Percentiles rank a stretch among this genome's conserved stretches.
phyloP scores from a whole-genome alignment of 2,888 invertebrate species.

The Chymomyza caudatula region DNA sequence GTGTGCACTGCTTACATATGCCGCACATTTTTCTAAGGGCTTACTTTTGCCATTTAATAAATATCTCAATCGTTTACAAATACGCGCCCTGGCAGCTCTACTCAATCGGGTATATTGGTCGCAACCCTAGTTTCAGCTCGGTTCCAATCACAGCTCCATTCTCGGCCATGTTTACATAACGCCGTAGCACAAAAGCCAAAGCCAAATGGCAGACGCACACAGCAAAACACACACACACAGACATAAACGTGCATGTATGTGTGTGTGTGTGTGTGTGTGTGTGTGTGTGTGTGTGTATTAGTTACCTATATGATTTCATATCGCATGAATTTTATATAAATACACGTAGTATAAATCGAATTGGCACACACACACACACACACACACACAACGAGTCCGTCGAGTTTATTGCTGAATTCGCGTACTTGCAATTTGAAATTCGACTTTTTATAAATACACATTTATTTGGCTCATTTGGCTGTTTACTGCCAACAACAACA shows the following conservation, averaged over 20 bases:
- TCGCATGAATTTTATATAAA: constrained; percentile 68
- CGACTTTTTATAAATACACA: constrained; percentile 61
- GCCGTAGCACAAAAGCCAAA: constrained; percentile 67
- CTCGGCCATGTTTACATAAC: constrained; percentile 61
- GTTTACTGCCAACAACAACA: constrained; percentile 52
- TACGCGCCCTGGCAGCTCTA: constrained; percentile 28
- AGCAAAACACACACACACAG: neutral
- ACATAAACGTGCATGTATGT: neutral
- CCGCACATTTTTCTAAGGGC: constrained; percentile 18
- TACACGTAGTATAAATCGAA: constrained; percentile 60
- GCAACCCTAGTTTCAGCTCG: neutral
- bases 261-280: constrained; percentile 6
- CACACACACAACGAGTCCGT: constrained; percentile 24
- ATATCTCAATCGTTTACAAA: constrained; percentile 47
- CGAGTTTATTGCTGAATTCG: constrained; percentile 15
- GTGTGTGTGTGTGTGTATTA: constrained; percentile 35
- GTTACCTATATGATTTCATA: constrained; percentile 72
- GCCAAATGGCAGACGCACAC: constrained; percentile 44
- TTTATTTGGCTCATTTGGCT: constrained; percentile 73
- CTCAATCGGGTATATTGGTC: neutral
- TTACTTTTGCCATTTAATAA: constrained; percentile 38
- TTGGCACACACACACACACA: constrained; percentile 62
- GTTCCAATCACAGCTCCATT: neutral
- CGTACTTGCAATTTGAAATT: constrained; percentile 48
- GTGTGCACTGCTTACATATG: constrained; percentile 46